Evolutionary conservation across 2,888 invertebrate species (phyloP).

Genomic region (Trichacis sp.): DNA sequence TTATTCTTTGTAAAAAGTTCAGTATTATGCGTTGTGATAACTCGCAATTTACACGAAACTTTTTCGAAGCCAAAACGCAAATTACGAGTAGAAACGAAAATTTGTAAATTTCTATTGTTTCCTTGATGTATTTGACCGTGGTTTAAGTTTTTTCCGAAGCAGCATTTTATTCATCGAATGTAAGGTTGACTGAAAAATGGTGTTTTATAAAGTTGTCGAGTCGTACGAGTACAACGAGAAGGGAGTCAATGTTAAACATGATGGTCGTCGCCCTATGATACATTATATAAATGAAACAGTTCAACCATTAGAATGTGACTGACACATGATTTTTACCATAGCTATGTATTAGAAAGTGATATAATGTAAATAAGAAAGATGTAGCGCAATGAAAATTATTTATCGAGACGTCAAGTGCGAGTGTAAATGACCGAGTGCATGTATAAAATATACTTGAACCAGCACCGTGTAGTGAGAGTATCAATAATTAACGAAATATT

Average conservation of each 20-base stretch:
- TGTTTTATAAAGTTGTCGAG: slow-evolving; percentile 21
- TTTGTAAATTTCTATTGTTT: no score
- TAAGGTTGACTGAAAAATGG: no score
- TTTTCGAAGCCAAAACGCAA: slow-evolving; percentile 16
- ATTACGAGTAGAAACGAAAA: no score
- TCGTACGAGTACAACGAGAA: slow-evolving; percentile 43
- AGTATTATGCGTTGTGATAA: slow-evolving; percentile 34
- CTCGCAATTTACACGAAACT: slow-evolving; percentile 27
- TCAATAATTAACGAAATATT: slow-evolving; percentile 48
- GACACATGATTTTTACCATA: slow-evolving; percentile 53
- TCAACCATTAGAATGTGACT: slow-evolving; percentile 34
- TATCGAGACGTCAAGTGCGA: slow-evolving; percentile 47
- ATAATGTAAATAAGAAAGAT: slow-evolving; percentile 56
- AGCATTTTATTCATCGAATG: no score
- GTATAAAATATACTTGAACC: slow-evolving; percentile 56
- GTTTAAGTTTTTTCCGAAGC: no score
- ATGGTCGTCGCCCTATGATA: slow-evolving; percentile 24
- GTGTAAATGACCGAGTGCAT: slow-evolving; percentile 46
- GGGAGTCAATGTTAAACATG: slow-evolving; percentile 38
- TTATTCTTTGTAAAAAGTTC: slow-evolving; percentile 30
- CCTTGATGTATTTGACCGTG: no score
- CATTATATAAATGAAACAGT: slow-evolving; percentile 36
- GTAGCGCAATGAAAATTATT: slow-evolving; percentile 56
- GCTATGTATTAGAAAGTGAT: slow-evolving; percentile 57
- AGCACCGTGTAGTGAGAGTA: slow-evolving; percentile 66